Base-by-base conservation (phyloP, 2,797 vertebrate genomes). In the Enoplosus armatus region DNA sequence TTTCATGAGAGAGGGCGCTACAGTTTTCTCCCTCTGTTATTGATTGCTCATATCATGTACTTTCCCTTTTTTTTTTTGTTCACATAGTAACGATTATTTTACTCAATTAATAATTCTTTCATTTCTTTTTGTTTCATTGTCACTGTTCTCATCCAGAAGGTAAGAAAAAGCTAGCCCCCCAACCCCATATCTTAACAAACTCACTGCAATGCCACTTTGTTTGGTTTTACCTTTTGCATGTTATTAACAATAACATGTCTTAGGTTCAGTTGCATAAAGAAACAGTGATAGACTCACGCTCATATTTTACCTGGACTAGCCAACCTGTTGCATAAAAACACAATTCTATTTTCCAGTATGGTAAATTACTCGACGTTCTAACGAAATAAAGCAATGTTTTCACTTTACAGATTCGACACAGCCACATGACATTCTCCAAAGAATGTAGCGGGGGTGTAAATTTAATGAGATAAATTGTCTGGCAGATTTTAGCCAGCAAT, bases 111-210 rank as follows among this genome's bases (percentile, higher is more conserved):
- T 95, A 88, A 93, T 86, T 72, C 58, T 94, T 88, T 78, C 55
- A 84, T 93, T 92, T 94, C 92, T 92, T 92, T 94, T 94, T 86
- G 86, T 95, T 93, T 93, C 90, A 94, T 90, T 95, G 86, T 95
- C 92, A 93, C 92, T 95, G 89, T 95, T 95, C 64, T 94, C 95
- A 89, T 94, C 94, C 94, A 96, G 96, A 96, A 96, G 95, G 96
- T 96, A 96, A 96, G 95, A 94, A 24, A 88, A 90, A 87, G 68
- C 80, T 88, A 87, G 92, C 65, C 84, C 79, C 67, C 76, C 50
- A 9, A 51, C 24, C 70, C 73, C 66, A 74, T 69, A 80, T 72
- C 63, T 79, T 87, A 90, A 92, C 85, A 82, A 83, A 89, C 92
- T 94, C 88, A 93, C 90, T 77, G 75, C 80, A 89, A 74, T 90